These are phyloP conservation scores for Netelia fuscicornis DNA, from an alignment of 2,888 invertebrate genomes.

Conservation along the genomic window DNA sequence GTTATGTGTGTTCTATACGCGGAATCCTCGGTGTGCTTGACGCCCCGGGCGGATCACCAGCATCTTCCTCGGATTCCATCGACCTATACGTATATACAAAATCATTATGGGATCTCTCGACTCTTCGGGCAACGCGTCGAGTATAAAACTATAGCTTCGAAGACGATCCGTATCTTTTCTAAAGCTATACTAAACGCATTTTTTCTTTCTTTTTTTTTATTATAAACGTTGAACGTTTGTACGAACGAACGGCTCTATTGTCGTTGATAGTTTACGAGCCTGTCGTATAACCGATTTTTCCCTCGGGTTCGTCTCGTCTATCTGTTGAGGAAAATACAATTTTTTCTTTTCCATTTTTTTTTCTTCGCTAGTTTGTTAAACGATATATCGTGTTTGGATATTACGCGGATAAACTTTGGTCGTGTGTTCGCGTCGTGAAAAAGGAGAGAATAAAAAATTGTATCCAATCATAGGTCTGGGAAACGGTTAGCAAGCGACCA, in stretches of 20 bases:
- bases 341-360: no score
- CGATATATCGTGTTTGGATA: background rate
- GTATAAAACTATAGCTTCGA: no score
- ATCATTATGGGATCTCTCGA: conserved; percentile 46
- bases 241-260: no score
- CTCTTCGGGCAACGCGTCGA: background rate
- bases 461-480: conserved; percentile 31
- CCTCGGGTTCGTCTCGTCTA: no score
- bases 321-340: no score
- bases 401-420: background rate
- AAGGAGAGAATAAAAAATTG: background rate
- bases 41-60: conserved; percentile 53
- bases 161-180: no score
- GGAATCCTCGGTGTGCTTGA: conserved; percentile 40
- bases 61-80: conserved; percentile 33
- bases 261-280: no score
- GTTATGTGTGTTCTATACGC: conserved; percentile 51
- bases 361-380: background rate
- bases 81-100: conserved; percentile 42
- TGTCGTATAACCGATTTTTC: no score
- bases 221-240: no score
- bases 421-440: background rate
- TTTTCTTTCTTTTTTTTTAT: no score
- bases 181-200: no score
- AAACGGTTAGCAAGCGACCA: conserved; percentile 1